Evolutionary conservation across 2,888 invertebrate species (phyloP).

Genomic region (Macaria notata): DNA sequence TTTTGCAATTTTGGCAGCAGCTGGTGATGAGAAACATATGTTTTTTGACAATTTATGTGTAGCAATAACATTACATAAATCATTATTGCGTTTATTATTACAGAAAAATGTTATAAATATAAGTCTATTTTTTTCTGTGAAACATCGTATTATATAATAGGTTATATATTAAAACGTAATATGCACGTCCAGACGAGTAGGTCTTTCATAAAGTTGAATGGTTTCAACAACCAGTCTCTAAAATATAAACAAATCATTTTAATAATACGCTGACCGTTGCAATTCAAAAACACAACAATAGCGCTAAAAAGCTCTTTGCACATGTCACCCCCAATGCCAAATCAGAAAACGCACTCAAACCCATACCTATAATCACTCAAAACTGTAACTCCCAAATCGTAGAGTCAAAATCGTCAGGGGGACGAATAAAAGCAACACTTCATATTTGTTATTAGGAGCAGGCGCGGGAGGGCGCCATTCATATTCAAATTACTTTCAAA

Average conservation of each 20-base stretch:
- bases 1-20: constrained; percentile 23
- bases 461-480: constrained; percentile 78
- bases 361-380: constrained; percentile 67
- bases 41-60: constrained; percentile 10
- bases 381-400: constrained; percentile 67
- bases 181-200: too few relatives aligned
- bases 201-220: too few relatives aligned
- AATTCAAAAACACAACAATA: constrained; percentile 33
- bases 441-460: constrained; percentile 79
- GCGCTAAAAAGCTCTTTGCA: constrained; percentile 39
- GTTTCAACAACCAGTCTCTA: too few relatives aligned
- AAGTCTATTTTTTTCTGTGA: not conserved
- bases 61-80: constrained; percentile 4
- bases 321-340: constrained; percentile 20
- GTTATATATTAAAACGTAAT: too few relatives aligned
- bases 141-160: too few relatives aligned
- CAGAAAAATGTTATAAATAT: not conserved
- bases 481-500: constrained; percentile 81
- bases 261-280: constrained; percentile 19
- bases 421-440: constrained; percentile 73
- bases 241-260: not conserved
- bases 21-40: constrained; percentile 12
- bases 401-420: constrained; percentile 75
- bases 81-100: not conserved
- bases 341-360: constrained; percentile 28